Conservation (phyloP, 2,797 vertebrate species). For the Bradypodion pumilum region DNA sequence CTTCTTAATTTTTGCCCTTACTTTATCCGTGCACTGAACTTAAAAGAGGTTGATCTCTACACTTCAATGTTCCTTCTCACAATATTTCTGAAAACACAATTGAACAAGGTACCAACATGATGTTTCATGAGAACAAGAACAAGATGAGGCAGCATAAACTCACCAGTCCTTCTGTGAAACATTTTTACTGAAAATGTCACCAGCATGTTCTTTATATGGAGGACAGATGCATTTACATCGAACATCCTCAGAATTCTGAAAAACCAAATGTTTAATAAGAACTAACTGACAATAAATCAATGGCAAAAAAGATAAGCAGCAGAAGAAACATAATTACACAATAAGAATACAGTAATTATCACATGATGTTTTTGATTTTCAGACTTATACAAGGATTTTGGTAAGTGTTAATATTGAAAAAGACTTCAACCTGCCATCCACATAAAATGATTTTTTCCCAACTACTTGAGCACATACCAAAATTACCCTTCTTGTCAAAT, state of each 20-base stretch:
- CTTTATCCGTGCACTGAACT: neutral
- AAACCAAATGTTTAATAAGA: slow-evolving; percentile 59
- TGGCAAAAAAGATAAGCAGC: neutral
- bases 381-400: neutral
- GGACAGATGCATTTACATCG: slow-evolving; percentile 98
- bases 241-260: slow-evolving; percentile 92
- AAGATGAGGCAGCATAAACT: slow-evolving; percentile 58
- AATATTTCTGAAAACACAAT: neutral
- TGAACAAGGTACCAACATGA: neutral
- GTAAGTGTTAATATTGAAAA: neutral
- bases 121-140: neutral
- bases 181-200: slow-evolving; percentile 95
- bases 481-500: neutral
- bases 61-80: neutral
- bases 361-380: neutral
- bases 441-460: neutral
- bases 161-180: slow-evolving; percentile 98
- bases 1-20: neutral
- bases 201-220: slow-evolving; percentile 90
- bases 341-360: neutral
- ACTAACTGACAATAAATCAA: neutral
- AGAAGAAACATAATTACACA: neutral
- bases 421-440: neutral
- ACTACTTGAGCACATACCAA: neutral
- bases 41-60: neutral